Evolutionary conservation across 2,888 invertebrate genomes (phyloP).

Genomic region (Lithophane leautieri): DNA sequence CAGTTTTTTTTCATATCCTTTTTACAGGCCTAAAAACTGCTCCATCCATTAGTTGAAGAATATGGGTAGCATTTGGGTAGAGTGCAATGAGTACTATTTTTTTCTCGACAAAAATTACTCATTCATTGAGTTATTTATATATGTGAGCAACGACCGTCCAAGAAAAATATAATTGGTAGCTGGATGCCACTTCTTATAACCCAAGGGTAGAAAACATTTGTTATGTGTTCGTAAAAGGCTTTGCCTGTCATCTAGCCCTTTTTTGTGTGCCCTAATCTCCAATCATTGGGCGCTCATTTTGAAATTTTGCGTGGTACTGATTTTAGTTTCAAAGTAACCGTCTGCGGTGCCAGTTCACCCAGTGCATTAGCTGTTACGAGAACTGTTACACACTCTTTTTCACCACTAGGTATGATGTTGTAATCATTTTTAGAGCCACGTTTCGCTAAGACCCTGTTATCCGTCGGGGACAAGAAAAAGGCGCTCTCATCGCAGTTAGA

Average conservation of each 20-base stretch:
- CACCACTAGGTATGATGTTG: not conserved
- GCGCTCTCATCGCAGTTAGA: not conserved
- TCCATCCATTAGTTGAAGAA: conserved; percentile 4
- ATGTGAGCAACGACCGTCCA: too few relatives aligned
- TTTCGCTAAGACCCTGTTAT: not conserved
- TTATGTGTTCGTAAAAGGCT: too few relatives aligned
- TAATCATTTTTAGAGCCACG: conserved; percentile 4
- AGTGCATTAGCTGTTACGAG: not conserved
- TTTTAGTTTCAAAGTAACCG: conserved; percentile 4
- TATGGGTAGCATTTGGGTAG: too few relatives aligned
- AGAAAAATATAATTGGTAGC: too few relatives aligned
- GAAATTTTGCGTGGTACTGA: not conserved
- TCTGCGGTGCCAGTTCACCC: conserved; percentile 3
- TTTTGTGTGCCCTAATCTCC: not conserved
- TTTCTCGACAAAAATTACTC: not conserved
- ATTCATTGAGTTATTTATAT: too few relatives aligned
- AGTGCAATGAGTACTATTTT: not conserved
- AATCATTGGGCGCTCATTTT: not conserved
- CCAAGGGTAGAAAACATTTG: too few relatives aligned
- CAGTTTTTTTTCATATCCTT: not conserved
- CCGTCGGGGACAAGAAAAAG: not conserved
- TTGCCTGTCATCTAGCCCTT: too few relatives aligned
- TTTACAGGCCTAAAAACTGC: conserved; percentile 2
- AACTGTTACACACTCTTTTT: conserved; percentile 1
- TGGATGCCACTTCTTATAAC: too few relatives aligned